These are phyloP conservation scores for Platyura marginata DNA, from an alignment of 1,140 invertebrate genomes.

Conservation along the genomic window DNA sequence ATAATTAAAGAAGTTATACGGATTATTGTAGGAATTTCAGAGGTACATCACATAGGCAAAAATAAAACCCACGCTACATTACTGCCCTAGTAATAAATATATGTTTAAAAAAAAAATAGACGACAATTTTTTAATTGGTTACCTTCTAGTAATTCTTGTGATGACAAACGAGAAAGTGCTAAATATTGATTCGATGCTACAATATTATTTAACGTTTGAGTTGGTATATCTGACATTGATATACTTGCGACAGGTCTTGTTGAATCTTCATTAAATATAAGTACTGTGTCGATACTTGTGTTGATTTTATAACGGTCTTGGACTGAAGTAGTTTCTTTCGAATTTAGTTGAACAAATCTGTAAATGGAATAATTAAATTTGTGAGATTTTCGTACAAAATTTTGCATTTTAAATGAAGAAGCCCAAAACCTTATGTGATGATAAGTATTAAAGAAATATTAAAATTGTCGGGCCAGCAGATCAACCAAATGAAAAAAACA, in stretches of 20 bases:
- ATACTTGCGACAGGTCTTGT: conserved; percentile 65
- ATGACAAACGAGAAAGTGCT: conserved; percentile 72
- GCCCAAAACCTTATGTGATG: no score
- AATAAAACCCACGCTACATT: no score
- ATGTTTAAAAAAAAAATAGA: neutral
- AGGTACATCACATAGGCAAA: no score
- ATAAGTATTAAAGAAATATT: no score
- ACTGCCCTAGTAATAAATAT: no score
- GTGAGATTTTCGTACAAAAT: conserved; percentile 2
- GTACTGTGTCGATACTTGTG: conserved; percentile 59
- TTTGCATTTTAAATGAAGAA: no score
- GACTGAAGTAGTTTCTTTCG: conserved; percentile 36
- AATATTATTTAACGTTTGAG: conserved; percentile 70
- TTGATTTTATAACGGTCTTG: conserved; percentile 52
- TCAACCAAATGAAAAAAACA: no score
- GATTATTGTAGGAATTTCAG: no score
- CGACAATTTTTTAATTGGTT: neutral
- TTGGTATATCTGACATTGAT: conserved; percentile 75
- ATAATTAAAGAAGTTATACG: no score
- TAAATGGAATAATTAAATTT: conserved; percentile 6
- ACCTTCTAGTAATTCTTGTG: conserved; percentile 47
- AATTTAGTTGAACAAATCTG: conserved; percentile 45
- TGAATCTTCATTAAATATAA: conserved; percentile 82
- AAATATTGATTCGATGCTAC: conserved; percentile 80
- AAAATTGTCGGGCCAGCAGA: no score